Conservation (phyloP, 1,140 invertebrate species). For the Polypedilum pembai region DNA sequence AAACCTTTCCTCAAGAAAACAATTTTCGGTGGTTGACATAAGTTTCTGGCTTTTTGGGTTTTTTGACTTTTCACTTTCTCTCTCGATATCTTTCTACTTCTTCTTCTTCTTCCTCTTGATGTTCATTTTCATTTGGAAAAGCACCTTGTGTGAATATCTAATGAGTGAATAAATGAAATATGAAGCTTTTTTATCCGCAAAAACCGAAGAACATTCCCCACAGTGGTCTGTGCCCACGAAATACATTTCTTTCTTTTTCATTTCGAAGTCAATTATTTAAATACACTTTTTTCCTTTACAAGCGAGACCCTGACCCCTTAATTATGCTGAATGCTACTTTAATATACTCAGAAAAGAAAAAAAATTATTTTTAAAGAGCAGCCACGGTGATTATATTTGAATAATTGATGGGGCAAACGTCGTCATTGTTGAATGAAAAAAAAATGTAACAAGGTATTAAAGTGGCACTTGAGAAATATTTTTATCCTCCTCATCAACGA, state of each 20-base stretch:
- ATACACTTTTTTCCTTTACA: not conserved
- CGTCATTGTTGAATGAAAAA: not conserved
- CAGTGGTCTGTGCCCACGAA: not conserved
- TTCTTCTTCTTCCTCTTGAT: no score
- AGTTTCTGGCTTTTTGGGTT: slow-evolving; percentile 17
- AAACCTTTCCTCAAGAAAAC: slow-evolving; percentile 26
- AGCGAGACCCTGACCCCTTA: not conserved
- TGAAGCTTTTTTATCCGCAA: not conserved
- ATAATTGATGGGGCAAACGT: slow-evolving; percentile 2
- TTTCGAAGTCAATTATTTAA: not conserved
- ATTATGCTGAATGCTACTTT: not conserved
- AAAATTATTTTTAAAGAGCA: not conserved
- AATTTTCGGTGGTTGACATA: slow-evolving; percentile 20
- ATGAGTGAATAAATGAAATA: slow-evolving; percentile 1
- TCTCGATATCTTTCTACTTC: not conserved
- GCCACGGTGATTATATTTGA: slow-evolving; percentile 1
- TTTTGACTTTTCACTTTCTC: slow-evolving; percentile 22
- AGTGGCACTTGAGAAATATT: not conserved
- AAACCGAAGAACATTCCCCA: not conserved
- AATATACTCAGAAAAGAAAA: not conserved
- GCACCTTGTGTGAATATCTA: not conserved
- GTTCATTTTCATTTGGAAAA: no score
- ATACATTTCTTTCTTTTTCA: not conserved
- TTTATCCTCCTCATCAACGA: not conserved
- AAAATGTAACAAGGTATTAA: slow-evolving; percentile 13